Evolutionary conservation across 35 echinoderm and acorn worm genomes (phyloP).

Genomic region (Heliocidaris erythrogramma): DNA sequence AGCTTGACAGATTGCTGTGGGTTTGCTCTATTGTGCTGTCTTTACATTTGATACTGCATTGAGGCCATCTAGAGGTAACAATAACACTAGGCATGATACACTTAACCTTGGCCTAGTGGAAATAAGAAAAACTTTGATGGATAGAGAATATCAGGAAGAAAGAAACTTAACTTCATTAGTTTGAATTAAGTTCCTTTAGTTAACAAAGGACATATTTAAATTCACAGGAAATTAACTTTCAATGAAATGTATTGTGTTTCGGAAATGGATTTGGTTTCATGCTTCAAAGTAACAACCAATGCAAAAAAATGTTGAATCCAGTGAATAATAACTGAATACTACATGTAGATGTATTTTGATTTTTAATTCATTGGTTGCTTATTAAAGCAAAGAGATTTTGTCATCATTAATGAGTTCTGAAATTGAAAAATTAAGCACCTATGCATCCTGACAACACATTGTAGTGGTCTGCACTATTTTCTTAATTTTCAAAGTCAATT

Average conservation of each 20-base stretch:
- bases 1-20: background rate
- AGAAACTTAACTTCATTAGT: background rate
- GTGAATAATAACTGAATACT: too few relatives aligned
- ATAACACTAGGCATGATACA: background rate
- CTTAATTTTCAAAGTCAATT: too few relatives aligned
- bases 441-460: too few relatives aligned
- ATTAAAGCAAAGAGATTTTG: too few relatives aligned
- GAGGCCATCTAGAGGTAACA: background rate
- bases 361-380: too few relatives aligned
- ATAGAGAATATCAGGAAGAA: background rate
- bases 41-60: background rate
- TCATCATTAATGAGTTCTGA: too few relatives aligned
- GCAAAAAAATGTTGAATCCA: background rate
- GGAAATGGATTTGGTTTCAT: background rate
- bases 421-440: too few relatives aligned
- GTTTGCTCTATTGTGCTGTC: background rate
- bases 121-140: background rate
- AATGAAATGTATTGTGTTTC: background rate
- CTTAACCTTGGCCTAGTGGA: background rate
- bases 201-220: background rate
- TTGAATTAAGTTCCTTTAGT: background rate
- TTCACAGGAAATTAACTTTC: background rate
- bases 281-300: background rate
- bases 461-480: too few relatives aligned
- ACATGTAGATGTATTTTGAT: too few relatives aligned